Conservation (phyloP, 2,888 invertebrate genomes). For the Drosophila flavopinicola region DNA sequence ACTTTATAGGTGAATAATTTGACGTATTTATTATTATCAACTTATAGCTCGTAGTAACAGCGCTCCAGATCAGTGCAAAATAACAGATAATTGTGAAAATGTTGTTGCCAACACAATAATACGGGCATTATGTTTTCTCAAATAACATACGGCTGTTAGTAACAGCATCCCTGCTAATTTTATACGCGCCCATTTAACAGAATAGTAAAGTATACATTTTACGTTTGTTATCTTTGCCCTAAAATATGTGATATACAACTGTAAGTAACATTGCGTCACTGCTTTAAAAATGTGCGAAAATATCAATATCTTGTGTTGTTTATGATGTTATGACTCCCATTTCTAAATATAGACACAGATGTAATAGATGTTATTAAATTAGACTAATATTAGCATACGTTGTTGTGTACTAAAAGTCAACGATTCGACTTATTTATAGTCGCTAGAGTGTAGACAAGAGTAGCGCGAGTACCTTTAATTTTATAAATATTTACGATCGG, state of each 20-base stretch:
- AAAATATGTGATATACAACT: no score
- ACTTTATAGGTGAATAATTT: conserved; percentile 77
- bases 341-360: conserved; percentile 18
- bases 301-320: no score
- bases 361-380: conserved; percentile 12
- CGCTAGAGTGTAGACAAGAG: conserved; percentile 6
- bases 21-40: conserved; percentile 25
- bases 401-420: not conserved
- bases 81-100: no score
- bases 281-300: no score
- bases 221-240: no score
- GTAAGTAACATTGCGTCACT: no score
- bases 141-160: not conserved
- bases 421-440: conserved; percentile 38
- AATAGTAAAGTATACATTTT: no score
- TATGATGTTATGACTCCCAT: no score
- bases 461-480: conserved; percentile 12
- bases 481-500: conserved; percentile 51
- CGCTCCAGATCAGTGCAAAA: no score
- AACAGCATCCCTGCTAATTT: not conserved
- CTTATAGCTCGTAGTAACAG: not conserved
- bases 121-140: no score
- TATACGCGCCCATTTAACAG: no score
- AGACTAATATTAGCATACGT: conserved; percentile 35
- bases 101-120: no score